Evolutionary conservation across 2,113 vertebrate species (phyloP).

Genomic region (Marcusenius ussheri): DNA sequence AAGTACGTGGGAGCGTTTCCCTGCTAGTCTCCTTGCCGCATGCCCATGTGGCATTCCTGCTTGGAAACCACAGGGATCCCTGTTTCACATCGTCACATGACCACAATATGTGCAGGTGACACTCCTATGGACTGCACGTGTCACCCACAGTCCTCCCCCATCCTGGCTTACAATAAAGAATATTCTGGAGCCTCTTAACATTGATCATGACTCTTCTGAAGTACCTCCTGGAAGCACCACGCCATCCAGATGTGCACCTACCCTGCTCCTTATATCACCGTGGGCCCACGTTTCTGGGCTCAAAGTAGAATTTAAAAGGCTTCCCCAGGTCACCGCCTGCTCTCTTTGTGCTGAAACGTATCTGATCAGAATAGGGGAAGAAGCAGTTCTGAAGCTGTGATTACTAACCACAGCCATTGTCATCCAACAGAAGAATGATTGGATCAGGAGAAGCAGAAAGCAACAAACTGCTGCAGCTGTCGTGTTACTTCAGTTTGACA

Average conservation of each 20-base stretch:
- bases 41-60: not conserved
- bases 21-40: constrained; percentile 12
- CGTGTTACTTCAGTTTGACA: not conserved
- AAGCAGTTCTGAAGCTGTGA: not conserved
- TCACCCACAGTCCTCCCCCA: not conserved
- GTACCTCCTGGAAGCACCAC: not conserved
- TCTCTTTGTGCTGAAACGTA: not conserved
- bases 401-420: not conserved
- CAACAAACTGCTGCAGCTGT: not conserved
- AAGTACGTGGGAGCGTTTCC: constrained; percentile 52
- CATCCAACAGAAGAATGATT: not conserved
- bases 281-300: not conserved
- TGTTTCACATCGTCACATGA: not conserved
- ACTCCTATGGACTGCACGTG: not conserved
- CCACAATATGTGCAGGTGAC: not conserved
- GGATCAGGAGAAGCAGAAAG: not conserved
- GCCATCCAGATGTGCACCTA: not conserved
- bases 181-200: not conserved
- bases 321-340: not conserved
- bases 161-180: not conserved
- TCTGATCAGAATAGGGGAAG: not conserved
- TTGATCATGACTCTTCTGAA: not conserved
- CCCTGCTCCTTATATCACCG: not conserved
- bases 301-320: not conserved
- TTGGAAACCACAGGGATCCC: not conserved